Evolutionary conservation across 2,113 vertebrate genomes (phyloP).

Genomic region (Tragelaphus buxtoni): DNA sequence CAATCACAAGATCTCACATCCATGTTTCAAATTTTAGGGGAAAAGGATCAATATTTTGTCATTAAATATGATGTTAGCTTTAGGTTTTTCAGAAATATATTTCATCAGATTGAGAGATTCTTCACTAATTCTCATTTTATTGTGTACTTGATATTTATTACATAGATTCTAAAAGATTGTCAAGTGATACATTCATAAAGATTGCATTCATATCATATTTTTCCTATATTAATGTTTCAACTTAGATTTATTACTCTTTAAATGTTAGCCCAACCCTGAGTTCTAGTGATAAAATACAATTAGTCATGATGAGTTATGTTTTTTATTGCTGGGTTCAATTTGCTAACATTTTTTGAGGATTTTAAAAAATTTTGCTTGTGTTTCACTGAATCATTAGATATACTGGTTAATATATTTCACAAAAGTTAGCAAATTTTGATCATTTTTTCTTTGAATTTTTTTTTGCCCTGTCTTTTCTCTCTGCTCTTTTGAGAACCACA

Average conservation of each 20-base stretch:
- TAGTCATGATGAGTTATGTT: neutral
- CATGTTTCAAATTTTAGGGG: neutral
- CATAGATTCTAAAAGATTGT: neutral
- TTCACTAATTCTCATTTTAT: neutral
- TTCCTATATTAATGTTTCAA: neutral
- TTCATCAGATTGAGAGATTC: neutral
- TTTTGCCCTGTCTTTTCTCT: too few species aligned
- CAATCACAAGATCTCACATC: neutral
- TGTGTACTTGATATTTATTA: neutral
- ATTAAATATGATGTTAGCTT: neutral
- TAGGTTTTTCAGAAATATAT: neutral
- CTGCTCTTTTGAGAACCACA: too few species aligned
- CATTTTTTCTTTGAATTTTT: too few species aligned
- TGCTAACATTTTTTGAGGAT: neutral
- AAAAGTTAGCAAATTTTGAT: too few species aligned
- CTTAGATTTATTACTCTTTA: neutral
- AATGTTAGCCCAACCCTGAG: neutral
- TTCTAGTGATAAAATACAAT: neutral
- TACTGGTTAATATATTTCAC: too few species aligned
- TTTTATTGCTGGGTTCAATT: neutral
- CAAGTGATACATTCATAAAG: neutral
- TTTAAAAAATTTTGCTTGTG: neutral
- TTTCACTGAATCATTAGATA: neutral
- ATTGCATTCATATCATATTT: neutral
- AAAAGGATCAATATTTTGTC: neutral